Conservation (phyloP, 2,113 vertebrate species). For the Myanophis thanlyinensis region DNA sequence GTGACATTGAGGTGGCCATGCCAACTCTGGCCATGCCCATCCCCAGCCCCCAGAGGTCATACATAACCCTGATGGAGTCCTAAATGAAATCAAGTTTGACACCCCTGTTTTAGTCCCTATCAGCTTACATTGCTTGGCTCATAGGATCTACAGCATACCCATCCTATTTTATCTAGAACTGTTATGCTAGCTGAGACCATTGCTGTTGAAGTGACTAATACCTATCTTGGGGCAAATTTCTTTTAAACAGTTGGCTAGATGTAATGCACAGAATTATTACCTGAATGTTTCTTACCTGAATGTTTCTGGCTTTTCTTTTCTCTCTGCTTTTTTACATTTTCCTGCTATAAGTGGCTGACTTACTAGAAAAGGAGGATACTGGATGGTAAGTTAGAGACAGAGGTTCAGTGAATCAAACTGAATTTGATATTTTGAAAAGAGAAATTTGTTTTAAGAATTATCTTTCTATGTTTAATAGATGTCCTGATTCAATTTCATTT, state of each 20-base stretch:
- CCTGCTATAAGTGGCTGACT: background rate
- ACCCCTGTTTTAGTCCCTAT: background rate
- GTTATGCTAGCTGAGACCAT: background rate
- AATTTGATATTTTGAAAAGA: background rate
- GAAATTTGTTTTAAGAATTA: background rate
- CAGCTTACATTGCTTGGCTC: background rate
- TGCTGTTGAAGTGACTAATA: background rate
- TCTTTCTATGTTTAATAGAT: conserved; percentile 24
- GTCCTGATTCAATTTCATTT: background rate
- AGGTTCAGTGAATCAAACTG: background rate
- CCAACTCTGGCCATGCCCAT: no score
- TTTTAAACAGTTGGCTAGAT: background rate
- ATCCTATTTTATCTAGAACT: background rate
- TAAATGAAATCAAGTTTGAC: no score
- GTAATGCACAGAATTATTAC: background rate
- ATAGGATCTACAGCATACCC: background rate
- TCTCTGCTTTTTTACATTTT: background rate
- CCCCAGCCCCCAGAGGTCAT: no score
- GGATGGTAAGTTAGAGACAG: background rate
- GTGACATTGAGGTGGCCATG: no score
- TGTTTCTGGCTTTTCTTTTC: background rate
- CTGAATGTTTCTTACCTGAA: background rate
- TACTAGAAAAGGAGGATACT: background rate
- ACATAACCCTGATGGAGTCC: no score
- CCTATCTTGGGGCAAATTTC: background rate